Percentiles rank a stretch among this genome's conserved stretches.
These are phyloP conservation scores for Laothoe populi DNA, from an alignment of 2,888 invertebrate species.

Conservation along the genomic window DNA sequence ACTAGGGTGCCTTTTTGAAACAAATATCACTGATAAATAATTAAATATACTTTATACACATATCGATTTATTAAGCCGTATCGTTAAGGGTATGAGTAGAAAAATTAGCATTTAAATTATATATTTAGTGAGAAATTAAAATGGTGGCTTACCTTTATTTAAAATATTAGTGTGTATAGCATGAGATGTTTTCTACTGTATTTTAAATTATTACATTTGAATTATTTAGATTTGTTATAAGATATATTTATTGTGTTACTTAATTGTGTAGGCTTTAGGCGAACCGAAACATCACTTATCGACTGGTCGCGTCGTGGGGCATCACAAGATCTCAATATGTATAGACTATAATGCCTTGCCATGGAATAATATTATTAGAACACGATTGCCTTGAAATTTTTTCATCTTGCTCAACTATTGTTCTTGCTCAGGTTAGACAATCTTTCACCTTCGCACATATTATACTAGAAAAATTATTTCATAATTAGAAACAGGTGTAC, in stretches of 20 bases:
- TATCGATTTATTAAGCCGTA: conserved; percentile 11
- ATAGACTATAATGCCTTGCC: conserved; percentile 79
- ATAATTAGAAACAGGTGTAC: conserved; percentile 34
- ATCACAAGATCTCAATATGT: conserved; percentile 75
- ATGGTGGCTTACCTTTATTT: not conserved
- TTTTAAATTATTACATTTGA: conserved; percentile 35
- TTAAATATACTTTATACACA: conserved; percentile 30
- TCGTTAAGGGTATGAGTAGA: not conserved
- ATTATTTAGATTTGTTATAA: conserved; percentile 36
- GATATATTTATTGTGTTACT: conserved; percentile 54
- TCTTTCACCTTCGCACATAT: conserved; percentile 28
- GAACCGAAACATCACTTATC: conserved; percentile 63
- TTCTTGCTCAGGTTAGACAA: conserved; percentile 58
- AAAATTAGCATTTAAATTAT: not conserved
- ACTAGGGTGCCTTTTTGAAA: conserved; percentile 18
- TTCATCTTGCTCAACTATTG: conserved; percentile 53
- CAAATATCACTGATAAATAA: conserved; percentile 35
- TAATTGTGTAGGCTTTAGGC: conserved; percentile 39
- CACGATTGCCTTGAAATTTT: conserved; percentile 33
- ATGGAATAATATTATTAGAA: conserved; percentile 46
- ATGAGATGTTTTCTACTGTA: not conserved
- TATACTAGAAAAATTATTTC: not conserved
- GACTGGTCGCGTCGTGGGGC: conserved; percentile 64
- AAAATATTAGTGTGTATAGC: not conserved
- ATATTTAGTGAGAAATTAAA: not conserved